Conservation (phyloP, 2,113 vertebrate species). For the Channa argus region DNA sequence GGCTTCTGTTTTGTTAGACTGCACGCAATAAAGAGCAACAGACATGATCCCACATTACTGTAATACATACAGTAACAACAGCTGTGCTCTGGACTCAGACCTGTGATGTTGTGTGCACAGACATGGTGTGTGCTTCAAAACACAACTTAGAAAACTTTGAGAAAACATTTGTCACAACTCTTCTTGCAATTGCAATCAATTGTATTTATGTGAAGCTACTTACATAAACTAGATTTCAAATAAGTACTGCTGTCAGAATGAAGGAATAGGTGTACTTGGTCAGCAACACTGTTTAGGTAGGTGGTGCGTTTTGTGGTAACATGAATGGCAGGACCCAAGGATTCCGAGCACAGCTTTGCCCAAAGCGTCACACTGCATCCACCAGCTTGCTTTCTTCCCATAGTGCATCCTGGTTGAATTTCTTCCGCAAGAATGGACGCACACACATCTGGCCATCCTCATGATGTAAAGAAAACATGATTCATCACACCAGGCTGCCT, state of each 20-base stretch:
- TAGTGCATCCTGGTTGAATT: too few species aligned
- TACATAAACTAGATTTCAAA: neutral
- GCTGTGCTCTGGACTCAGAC: slow-evolving; percentile 24
- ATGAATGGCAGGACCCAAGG: too few species aligned
- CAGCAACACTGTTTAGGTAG: too few species aligned
- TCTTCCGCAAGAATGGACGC: too few species aligned
- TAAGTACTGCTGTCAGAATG: slow-evolving; percentile 22
- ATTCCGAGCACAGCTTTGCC: too few species aligned
- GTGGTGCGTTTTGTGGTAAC: too few species aligned
- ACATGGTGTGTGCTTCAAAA: slow-evolving; percentile 5
- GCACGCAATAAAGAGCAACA: slow-evolving; percentile 3
- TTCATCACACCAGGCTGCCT: too few species aligned
- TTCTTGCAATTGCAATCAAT: neutral
- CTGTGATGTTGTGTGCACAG: neutral
- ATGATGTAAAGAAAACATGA: too few species aligned
- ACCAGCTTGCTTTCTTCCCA: too few species aligned
- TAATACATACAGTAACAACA: neutral
- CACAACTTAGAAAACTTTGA: neutral
- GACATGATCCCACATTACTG: neutral
- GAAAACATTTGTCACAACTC: slow-evolving; percentile 2
- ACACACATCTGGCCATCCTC: too few species aligned
- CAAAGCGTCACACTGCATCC: too few species aligned
- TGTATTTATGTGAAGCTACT: neutral
- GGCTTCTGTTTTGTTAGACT: slow-evolving; percentile 18
- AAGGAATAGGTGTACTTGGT: neutral